Base-by-base conservation (phyloP, 2,113 vertebrate species). In the Dryoscopus gambensis region DNA sequence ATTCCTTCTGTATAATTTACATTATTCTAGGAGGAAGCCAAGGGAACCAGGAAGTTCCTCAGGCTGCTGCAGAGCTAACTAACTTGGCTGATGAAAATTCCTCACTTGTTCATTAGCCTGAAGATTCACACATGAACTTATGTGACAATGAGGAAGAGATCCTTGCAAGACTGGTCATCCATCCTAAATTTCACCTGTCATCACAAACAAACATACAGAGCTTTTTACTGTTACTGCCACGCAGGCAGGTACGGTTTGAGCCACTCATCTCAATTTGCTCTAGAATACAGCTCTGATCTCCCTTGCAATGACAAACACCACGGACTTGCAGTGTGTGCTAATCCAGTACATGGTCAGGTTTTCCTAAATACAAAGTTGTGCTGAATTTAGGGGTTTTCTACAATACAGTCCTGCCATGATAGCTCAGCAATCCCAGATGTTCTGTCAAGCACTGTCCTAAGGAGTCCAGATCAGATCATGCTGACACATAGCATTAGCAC, bases 251-350 rank as follows among this genome's bases (percentile, higher is more conserved):
- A 1, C 13, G n/a, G 53, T 20, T 57, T 8, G 10, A 78, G 47
- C 28, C 39, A 15, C 33, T 68, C 14, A 9, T 21, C 52, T 33
- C 5, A 19, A 27, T 19, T 4, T 9, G 44, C 39, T 11, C 22
- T 39, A 46, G 62, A 76, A 40, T 1, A 25, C 23, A 47, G 24
- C 63, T 7, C 13, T 2, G 0, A 84, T 33, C 21, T 10, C 31
- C 25, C 1, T 50, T 23, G 44, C 6, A 33, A 10, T 1, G 16
- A 35, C 50, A 42, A 53, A 52, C 57, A 64, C 24, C 25, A 21
- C 1, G 3, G 22, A 5, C 10, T 8, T 31, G 14, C 27, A 56
- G 39, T 0, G 0, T 4, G 9, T 53, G 31, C 40, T 35, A 37
- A 53, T 5, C 8, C 8, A 56, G 20, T 4, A 30, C 25, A 11